These are phyloP conservation scores for Pemphigus obesinymphae DNA, from an alignment of 1,140 invertebrate species.

Conservation along the genomic window DNA sequence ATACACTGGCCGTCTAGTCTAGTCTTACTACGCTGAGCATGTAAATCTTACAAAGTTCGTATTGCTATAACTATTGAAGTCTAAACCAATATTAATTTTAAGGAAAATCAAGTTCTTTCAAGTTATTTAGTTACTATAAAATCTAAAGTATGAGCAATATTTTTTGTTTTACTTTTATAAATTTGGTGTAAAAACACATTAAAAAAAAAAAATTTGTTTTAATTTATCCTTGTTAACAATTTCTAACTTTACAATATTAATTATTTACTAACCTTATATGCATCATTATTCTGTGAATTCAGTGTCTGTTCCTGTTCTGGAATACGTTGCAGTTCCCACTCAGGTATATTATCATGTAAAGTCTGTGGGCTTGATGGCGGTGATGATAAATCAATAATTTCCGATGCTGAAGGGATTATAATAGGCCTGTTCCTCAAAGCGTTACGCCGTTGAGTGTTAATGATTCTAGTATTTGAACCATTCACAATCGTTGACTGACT, in stretches of 20 bases:
- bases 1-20: too few relatives aligned
- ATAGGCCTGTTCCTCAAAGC: not conserved
- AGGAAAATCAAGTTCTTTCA: too few relatives aligned
- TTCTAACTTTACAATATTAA: not conserved
- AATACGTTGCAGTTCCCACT: constrained; percentile 1
- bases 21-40: too few relatives aligned
- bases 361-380: constrained; percentile 3
- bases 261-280: constrained; percentile 23
- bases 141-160: too few relatives aligned
- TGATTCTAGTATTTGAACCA: not conserved
- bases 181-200: too few relatives aligned
- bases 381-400: constrained; percentile 24
- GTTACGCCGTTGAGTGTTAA: constrained; percentile 10
- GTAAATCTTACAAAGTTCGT: too few relatives aligned
- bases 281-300: not conserved
- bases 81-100: too few relatives aligned
- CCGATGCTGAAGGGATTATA: not conserved
- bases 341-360: not conserved
- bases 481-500: not conserved
- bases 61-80: too few relatives aligned
- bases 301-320: not conserved
- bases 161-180: too few relatives aligned
- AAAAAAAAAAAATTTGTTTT: too few relatives aligned
- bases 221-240: not conserved
- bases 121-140: too few relatives aligned